Base-by-base conservation (phyloP, 2,888 invertebrate genomes). In the Agrotis clavis region DNA sequence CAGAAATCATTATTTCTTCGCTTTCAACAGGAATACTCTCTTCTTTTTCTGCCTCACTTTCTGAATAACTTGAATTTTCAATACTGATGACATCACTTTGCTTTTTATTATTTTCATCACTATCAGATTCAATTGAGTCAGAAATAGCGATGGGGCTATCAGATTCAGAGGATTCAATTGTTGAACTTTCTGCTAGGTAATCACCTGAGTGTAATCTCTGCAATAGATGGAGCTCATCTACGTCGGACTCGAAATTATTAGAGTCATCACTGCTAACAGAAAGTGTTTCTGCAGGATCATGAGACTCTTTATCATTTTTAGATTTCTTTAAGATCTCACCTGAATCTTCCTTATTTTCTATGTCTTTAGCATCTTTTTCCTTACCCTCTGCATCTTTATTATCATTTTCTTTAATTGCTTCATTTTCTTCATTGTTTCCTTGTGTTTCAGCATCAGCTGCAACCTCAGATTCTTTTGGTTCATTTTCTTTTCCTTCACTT, bases 41-140 rank as follows among this genome's bases (percentile, higher is more conserved):
- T 4, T 47, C 63, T 65, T 79, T 78, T 67, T 84, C 86, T 16
- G 62, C 75, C 81, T 95, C 95, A 9, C 91, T 90, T 86, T 95
- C 95, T 19, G 95, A 95, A 77, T 91, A 94, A 87, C 94, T 95
- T 4, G 96, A 96, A 84, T 96, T 93, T 90, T 95, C 96, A 80
- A 95, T 95, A 78, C 96, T 96, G 30, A 96, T 94, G 19, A 95
- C 91, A 77, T 93, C 93, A 82, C 87, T 86, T 0, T 66, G 54
- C 45, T 81, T 85, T 61, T 84, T 89, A 73, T 83, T 87, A 69
- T 80, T 86, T 21, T 91, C 91, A 74, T 91, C 91, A 74, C 88
- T 89, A 65, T 89, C 90, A 19, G 93, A 92, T 48, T 89, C 91
- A 21, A 91, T 76, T 7, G 93, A 90, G 77, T 95, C 95, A 51